These are phyloP conservation scores for Trichosurus vulpecula DNA, from an alignment of 2,797 vertebrate species.

Conservation along the genomic window DNA sequence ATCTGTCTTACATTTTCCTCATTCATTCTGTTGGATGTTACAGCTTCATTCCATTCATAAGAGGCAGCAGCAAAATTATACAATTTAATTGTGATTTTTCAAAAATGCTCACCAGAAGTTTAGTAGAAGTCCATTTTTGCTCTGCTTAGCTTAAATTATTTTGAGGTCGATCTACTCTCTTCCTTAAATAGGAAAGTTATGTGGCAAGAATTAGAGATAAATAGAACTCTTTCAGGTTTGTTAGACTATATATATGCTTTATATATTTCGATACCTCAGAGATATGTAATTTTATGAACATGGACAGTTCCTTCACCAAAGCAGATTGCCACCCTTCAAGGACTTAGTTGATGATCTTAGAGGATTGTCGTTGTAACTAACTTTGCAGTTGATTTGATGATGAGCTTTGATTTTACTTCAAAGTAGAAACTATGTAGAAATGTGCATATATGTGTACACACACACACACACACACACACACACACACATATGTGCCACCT, in stretches of 20 bases:
- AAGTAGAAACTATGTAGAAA: not conserved
- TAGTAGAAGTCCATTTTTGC: not conserved
- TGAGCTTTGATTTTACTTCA: not conserved
- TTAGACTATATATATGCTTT: not conserved
- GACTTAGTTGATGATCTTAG: not conserved
- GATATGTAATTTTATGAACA: not conserved
- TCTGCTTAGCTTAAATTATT: not conserved
- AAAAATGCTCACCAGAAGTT: not conserved
- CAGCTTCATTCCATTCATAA: not conserved
- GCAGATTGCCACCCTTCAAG: not conserved
- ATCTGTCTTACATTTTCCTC: not conserved
- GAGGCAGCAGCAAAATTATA: not conserved
- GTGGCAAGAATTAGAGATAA: not conserved
- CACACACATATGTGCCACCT: not conserved
- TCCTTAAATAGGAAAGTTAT: not conserved
- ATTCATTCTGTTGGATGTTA: slow-evolving; percentile 12
- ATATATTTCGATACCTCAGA: not conserved
- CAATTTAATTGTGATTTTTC: not conserved
- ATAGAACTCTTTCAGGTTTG: not conserved
- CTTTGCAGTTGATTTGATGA: not conserved
- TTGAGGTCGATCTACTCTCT: not conserved
- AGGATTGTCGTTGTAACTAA: not conserved
- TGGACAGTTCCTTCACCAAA: not conserved
- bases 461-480: no score
- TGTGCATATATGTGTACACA: not conserved